Conservation (phyloP, 2,113 vertebrate species). For the Bufo bufo region DNA sequence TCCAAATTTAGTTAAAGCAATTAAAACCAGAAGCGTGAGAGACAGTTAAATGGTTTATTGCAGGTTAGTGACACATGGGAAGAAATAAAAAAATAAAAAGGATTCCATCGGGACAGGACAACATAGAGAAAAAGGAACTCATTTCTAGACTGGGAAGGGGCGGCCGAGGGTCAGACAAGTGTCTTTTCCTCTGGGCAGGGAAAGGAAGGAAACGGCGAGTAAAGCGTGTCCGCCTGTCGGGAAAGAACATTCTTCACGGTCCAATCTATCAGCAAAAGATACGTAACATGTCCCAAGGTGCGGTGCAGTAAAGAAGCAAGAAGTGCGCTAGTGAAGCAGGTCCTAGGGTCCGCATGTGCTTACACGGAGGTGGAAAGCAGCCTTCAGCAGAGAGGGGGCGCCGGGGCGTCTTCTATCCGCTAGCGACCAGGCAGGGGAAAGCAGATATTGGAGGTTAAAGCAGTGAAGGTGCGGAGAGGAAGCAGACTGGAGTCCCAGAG, state of each 20-base stretch:
- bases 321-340: neutral
- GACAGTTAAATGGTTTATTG: slow-evolving; percentile 4
- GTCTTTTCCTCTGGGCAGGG: neutral
- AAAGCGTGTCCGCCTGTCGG: neutral
- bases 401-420: slow-evolving; percentile 72
- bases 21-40: neutral
- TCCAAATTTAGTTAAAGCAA: neutral
- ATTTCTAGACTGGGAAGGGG: neutral
- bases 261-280: neutral
- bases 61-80: slow-evolving; percentile 5
- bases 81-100: neutral
- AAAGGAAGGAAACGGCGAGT: neutral
- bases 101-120: no score
- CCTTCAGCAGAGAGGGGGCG: slow-evolving; percentile 65
- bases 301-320: neutral
- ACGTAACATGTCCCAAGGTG: neutral
- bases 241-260: neutral
- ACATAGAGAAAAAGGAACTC: neutral
- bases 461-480: slow-evolving; percentile 77
- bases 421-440: neutral
- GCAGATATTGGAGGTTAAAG: slow-evolving; percentile 69
- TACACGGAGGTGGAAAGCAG: slow-evolving; percentile 68
- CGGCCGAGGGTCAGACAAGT: neutral
- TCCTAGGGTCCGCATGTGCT: slow-evolving; percentile 61
- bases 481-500: slow-evolving; percentile 74